Base-by-base conservation (phyloP, 1,140 invertebrate genomes). In the Vollenhovia emeryi region DNA sequence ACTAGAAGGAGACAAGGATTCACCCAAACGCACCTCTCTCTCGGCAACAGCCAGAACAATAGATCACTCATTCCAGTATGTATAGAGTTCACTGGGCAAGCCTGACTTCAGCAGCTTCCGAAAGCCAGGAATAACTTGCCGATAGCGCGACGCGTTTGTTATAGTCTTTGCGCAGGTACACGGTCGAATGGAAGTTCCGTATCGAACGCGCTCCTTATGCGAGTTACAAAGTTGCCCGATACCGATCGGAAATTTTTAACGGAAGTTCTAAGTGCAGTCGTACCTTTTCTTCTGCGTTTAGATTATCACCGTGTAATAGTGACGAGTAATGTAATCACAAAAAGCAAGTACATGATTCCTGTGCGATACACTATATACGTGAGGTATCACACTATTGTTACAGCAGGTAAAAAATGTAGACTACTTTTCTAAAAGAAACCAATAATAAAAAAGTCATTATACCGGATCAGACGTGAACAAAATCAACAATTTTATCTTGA, bases 41-140 rank as follows among this genome's bases (percentile, higher is more conserved):
- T n/a, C n/a, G n/a, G n/a, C n/a, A n/a, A n/a, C n/a, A n/a, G n/a
- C n/a, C n/a, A n/a, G n/a, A n/a, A n/a, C n/a, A n/a, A n/a, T n/a
- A n/a, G n/a, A n/a, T n/a, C n/a, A n/a, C n/a, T n/a, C n/a, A n/a
- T n/a, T n/a, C n/a, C n/a, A n/a, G n/a, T n/a, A n/a, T n/a, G n/a
- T n/a, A n/a, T n/a, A n/a, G n/a, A n/a, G n/a, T n/a, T n/a, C n/a
- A n/a, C n/a, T n/a, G n/a, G n/a, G n/a, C n/a, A n/a, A 45, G 24
- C 33, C 36, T 57, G 36, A 82, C 66, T 64, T 64, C 33, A 13
- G 13, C 1, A 21, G 36, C 27, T 59, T 71, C 2, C 50, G n/a
- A 82, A 71, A 82, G 78, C 66, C 36, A 40, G 50, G 13, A 71
- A 82, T 82, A 71, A 82, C 50, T 82, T 82, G 66, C 8, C 45